Conservation (phyloP, 2,113 vertebrate genomes). For the Lagopus leucura region DNA sequence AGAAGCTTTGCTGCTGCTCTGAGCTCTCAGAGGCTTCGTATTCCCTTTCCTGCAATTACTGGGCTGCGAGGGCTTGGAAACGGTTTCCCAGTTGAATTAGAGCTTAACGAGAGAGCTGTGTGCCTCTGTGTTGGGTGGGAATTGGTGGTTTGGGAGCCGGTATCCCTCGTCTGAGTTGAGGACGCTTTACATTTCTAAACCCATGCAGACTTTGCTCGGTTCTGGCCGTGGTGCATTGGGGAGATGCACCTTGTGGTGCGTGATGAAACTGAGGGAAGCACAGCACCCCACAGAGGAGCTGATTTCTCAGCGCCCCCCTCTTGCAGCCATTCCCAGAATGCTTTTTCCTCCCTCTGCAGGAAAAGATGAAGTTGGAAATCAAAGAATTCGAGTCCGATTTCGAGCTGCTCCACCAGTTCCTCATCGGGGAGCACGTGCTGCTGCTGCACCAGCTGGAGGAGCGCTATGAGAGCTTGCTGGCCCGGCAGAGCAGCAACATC, state of each 20-base stretch:
- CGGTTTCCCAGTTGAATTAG: not conserved
- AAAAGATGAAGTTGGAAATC: conserved; percentile 75
- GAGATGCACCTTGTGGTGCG: not conserved
- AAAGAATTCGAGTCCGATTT: conserved; percentile 77
- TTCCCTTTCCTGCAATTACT: not conserved
- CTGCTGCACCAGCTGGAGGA: conserved; percentile 74
- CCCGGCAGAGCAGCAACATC: conserved; percentile 43
- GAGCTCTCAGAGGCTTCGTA: not conserved
- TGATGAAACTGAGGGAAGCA: not conserved
- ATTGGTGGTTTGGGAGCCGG: rapidly evolving
- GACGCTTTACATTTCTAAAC: too few species aligned
- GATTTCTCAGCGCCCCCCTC: not conserved
- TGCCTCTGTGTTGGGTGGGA: rapidly evolving
- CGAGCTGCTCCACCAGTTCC: conserved; percentile 76
- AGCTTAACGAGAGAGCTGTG: too few species aligned
- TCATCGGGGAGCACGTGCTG: conserved; percentile 76
- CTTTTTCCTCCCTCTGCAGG: conserved; percentile 1
- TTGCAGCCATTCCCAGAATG: not conserved
- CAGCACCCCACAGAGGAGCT: not conserved
- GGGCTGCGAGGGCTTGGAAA: rapidly evolving
- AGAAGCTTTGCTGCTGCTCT: not conserved
- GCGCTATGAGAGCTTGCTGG: conserved; percentile 71
- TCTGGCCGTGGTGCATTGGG: not conserved
- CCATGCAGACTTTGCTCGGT: not conserved
- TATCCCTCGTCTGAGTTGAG: rapidly evolving